phyloP scores from a whole-genome alignment of 2,888 invertebrate species.

The Flabesymbios commensalis region DNA sequence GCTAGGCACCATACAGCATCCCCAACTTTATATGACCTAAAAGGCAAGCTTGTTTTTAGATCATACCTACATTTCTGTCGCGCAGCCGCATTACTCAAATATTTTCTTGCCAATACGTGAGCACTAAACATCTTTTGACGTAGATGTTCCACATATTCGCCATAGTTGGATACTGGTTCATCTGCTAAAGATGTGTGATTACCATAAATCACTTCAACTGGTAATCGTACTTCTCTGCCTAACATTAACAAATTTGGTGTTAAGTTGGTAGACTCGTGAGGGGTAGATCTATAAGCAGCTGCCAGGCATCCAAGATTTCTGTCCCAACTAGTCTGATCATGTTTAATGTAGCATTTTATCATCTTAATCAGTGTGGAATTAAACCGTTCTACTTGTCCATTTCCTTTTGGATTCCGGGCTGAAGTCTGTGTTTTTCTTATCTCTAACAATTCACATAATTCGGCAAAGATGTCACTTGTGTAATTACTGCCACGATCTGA shows the following conservation, averaged over 20 bases:
- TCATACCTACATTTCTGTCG: background rate
- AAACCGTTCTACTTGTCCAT: background rate
- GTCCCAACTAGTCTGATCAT: background rate
- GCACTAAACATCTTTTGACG: background rate
- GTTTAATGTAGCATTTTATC: background rate
- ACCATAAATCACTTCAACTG: background rate
- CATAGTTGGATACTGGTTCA: background rate
- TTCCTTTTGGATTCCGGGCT: too few relatives aligned
- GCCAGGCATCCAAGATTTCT: background rate
- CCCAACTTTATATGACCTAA: background rate
- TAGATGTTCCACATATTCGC: background rate
- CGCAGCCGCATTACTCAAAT: background rate
- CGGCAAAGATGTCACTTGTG: too few relatives aligned
- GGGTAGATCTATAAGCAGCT: conserved; percentile 2
- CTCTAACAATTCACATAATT: too few relatives aligned
- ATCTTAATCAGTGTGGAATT: background rate
- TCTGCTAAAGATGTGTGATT: background rate
- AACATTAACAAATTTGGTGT: conserved; percentile 1
- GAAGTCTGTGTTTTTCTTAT: too few relatives aligned
- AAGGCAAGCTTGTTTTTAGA: background rate
- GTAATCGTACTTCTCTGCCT: conserved; percentile 2
- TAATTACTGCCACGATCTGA: too few relatives aligned
- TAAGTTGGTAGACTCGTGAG: background rate
- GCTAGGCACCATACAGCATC: background rate
- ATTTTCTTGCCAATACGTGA: background rate